Base-by-base conservation (phyloP, 23 tunicate species). In the Trididemnum nubilum region DNA sequence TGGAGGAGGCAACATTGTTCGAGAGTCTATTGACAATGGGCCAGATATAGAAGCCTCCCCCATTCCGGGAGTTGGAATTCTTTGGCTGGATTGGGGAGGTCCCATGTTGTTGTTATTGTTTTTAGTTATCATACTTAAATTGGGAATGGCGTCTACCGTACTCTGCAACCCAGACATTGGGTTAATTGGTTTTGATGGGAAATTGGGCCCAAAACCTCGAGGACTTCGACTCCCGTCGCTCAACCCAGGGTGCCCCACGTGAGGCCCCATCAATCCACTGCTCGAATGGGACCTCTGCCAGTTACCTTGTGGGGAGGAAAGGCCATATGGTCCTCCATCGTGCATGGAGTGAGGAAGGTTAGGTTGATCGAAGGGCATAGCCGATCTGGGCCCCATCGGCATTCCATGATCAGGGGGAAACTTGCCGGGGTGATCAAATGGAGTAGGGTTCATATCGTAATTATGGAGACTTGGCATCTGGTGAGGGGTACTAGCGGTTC, bases 91-190 rank as follows among this genome's bases (percentile, higher is more conserved):
- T 32, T 73, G 71, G 22, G 90, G 96, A 36, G 96, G 84, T 4
- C 90, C 90, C 87, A 88, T 88, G 51, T 87, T 87, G 54, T 79
- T 86, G 35, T 79, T 79, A 33, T 79, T 79, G 82, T 81, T 87
- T 65, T 81, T 87, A 19, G 89, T 80, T 79, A 79, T 49, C 0
- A 54, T 61, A 27, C 82, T 72, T 2, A 63, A 50, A 21, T 89
- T 87, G 0, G 97, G 92, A 2, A 92, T 92, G 2, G 97, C 84
- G 40, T 82, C 83, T 2, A 92, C 97, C 2, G 97, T 92, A 33
- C 82, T 83, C 80, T 92, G 97, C n/a, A 92, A 61, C 2, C 87
- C 88, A 15, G 91, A 92, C 92, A 92, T 92, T 1, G 97, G 97
- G 60, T 92, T 86, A 37, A 83, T 51, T 1, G 75, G n/a, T 69